Base-by-base conservation (phyloP, 2,797 vertebrate genomes). In the Picus viridis region DNA sequence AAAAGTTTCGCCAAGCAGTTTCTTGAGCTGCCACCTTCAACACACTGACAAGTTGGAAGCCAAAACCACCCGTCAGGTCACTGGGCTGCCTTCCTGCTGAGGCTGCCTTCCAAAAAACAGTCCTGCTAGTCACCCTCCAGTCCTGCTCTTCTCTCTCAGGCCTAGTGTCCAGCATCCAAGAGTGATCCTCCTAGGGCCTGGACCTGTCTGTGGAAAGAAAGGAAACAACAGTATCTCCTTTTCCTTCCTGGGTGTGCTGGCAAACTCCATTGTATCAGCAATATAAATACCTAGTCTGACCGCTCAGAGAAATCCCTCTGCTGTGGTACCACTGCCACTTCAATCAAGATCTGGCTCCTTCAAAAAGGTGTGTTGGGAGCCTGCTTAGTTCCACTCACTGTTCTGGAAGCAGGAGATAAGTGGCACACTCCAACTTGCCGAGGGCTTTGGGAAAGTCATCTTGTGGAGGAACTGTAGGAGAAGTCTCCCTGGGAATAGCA, bases 371-470 rank as follows among this genome's bases (percentile, higher is more conserved):
- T 2, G 0, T 49, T 30, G 34, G 2, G 4, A 83, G 82, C 62
- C 26, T 4, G 4, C 71, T 89, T 68, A 88, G 90, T 36, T 82
- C 90, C 76, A 22, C 53, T 47, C 1, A 0, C 61, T 58, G 30
- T 20, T 79, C 93, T 92, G 92, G 87, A 89, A 92, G 64, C 3
- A 27, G 84, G 45, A 93, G 84, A 73, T 76, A 89, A 92, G 84
- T 92, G 87, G 83, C 87, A 89, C 58, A 3, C 62, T 95, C 87
- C 89, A 88, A 15, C 87, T 36, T 91, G 70, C 80, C 0, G 89
- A 95, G 87, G 92, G 92, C 89, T 95, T 94, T 93, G 87, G 94
- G 95, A 96, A 96, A 95, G 87, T 94, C 93, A 96, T 95, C 65
- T 61, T 89, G 87, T 91, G 58, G 64, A 85, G 94, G 54, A 95